phyloP scores from a whole-genome alignment of 2,888 invertebrate genomes.

The Ecdyonurus torrentis region DNA sequence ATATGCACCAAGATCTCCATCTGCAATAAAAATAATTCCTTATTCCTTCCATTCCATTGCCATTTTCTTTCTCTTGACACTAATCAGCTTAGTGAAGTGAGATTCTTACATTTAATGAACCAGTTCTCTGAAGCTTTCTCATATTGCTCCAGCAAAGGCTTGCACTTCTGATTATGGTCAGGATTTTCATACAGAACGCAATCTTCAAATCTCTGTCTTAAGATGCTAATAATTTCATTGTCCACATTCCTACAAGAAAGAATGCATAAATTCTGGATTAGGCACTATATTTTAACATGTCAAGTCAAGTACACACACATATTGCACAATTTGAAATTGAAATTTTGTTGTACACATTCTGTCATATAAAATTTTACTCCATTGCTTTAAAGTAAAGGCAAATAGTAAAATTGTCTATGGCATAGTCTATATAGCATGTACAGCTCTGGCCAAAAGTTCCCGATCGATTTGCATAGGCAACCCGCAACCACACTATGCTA shows the following conservation, averaged over 20 bases:
- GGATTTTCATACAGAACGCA: slow-evolving; percentile 62
- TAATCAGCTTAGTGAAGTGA: no score
- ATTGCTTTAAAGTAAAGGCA: no score
- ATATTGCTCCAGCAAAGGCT: slow-evolving; percentile 46
- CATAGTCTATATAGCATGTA: no score
- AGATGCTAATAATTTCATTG: slow-evolving; percentile 57
- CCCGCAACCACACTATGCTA: no score
- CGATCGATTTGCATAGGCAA: no score
- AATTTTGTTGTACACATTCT: no score
- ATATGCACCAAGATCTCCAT: slow-evolving; percentile 80
- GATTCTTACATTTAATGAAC: slow-evolving; percentile 91
- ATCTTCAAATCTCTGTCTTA: slow-evolving; percentile 70
- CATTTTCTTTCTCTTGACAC: no score
- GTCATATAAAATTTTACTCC: no score
- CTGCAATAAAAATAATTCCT: slow-evolving; percentile 29
- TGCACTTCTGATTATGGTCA: slow-evolving; percentile 50
- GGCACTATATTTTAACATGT: background rate
- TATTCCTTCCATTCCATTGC: no score
- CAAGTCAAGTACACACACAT: background rate
- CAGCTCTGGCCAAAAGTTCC: no score
- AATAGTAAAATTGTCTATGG: no score
- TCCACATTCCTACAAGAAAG: slow-evolving; percentile 54
- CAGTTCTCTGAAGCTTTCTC: slow-evolving; percentile 67
- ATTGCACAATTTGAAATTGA: background rate
- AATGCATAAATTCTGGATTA: background rate